Evolutionary conservation across 2,797 vertebrate genomes (phyloP).

Genomic region (Spinus olivaceus): DNA sequence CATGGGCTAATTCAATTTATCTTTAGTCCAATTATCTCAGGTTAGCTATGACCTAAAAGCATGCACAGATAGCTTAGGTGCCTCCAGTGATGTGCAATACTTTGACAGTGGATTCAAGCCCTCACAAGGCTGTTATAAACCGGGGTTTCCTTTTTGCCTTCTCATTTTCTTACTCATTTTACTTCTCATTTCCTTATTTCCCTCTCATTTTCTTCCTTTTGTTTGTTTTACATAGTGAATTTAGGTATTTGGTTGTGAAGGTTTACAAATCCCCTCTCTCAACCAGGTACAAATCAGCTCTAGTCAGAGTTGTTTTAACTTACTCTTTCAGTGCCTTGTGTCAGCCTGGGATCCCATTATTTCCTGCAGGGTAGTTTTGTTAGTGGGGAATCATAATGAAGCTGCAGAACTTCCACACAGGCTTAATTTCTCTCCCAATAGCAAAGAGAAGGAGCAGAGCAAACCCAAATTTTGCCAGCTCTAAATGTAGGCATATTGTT

Average conservation of each 20-base stretch:
- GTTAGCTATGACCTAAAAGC: not conserved
- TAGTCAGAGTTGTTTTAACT: not conserved
- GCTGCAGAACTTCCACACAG: not conserved
- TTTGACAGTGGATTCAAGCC: not conserved
- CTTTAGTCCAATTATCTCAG: slow-evolving; percentile 8
- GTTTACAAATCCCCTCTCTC: not conserved
- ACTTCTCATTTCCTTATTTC: not conserved
- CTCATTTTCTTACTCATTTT: not conserved
- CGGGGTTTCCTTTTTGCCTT: not conserved
- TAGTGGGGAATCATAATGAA: not conserved
- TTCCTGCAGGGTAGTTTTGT: not conserved
- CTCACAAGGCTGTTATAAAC: not conserved
- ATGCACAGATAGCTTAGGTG: not conserved
- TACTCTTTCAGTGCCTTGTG: not conserved
- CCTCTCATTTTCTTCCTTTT: not conserved
- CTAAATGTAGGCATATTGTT: not conserved
- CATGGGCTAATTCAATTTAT: slow-evolving; percentile 1
- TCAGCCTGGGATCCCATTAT: not conserved
- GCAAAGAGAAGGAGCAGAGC: not conserved
- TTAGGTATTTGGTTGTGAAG: not conserved
- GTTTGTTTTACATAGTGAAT: not conserved
- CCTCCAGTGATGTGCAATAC: not conserved
- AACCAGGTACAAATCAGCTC: not conserved
- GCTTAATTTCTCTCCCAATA: not conserved
- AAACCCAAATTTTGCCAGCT: not conserved